Evolutionary conservation across 2,113 vertebrate species (phyloP).

Genomic region (Podilymbus podiceps): DNA sequence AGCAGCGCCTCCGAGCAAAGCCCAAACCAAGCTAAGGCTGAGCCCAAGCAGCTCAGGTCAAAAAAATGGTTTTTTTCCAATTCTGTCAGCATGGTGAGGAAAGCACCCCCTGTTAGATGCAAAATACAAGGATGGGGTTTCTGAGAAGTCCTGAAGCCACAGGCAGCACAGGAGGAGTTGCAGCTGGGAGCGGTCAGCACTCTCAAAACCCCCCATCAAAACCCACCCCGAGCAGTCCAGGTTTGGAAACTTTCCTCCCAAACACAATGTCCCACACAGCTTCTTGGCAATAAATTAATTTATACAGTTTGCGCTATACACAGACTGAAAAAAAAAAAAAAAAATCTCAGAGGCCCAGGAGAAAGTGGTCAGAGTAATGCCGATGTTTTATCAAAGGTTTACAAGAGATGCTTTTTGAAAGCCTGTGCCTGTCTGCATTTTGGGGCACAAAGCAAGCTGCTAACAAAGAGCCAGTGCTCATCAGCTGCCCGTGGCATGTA

Average conservation of each 20-base stretch:
- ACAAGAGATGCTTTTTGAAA: neutral
- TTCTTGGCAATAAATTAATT: neutral
- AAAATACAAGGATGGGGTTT: neutral
- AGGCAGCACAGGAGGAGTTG: neutral
- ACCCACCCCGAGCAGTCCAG: neutral
- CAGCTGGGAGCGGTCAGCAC: rapidly evolving
- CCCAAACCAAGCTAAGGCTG: neutral
- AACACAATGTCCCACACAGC: neutral
- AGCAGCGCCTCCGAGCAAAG: neutral
- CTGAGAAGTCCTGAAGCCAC: neutral
- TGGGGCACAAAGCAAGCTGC: neutral
- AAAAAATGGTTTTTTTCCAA: neutral
- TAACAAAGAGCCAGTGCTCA: neutral
- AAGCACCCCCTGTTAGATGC: neutral
- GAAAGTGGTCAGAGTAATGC: rapidly evolving
- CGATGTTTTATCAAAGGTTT: neutral
- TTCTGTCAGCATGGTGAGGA: rapidly evolving
- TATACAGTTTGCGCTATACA: neutral
- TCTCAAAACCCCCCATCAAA: neutral
- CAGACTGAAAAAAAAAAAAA: neutral
- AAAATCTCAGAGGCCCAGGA: neutral
- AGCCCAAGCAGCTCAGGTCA: neutral
- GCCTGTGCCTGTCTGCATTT: neutral
- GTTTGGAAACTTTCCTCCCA: neutral
- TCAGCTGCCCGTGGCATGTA: neutral